Percentiles rank a stretch among this genome's conserved stretches.
Evolutionary conservation across 2,113 vertebrate species (phyloP).

Genomic region (Stegostoma tigrinum): DNA sequence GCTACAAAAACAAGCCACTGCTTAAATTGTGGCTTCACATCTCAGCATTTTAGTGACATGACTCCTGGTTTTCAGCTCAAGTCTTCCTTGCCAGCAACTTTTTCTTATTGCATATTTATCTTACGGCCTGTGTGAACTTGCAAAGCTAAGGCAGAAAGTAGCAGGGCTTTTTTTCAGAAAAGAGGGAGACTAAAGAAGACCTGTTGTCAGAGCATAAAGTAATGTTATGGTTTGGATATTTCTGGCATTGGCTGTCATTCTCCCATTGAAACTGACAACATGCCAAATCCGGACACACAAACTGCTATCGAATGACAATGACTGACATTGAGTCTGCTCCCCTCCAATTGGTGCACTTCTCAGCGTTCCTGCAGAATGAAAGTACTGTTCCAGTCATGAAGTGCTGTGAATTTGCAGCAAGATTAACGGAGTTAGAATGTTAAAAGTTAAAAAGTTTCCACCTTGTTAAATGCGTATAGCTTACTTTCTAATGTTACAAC

Average conservation of each 20-base stretch:
- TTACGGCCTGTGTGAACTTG: background rate
- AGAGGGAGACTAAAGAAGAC: background rate
- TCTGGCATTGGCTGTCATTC: background rate
- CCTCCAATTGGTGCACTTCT: too few relatives aligned
- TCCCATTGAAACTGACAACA: background rate
- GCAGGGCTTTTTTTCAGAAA: background rate
- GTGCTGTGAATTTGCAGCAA: background rate
- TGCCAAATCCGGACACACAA: background rate
- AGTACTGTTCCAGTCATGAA: too few relatives aligned
- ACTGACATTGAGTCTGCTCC: too few relatives aligned
- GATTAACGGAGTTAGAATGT: background rate
- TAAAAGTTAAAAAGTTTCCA: background rate
- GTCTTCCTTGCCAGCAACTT: background rate
- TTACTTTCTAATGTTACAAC: background rate
- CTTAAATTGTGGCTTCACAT: too few relatives aligned
- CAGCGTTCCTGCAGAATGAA: too few relatives aligned
- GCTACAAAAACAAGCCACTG: too few relatives aligned
- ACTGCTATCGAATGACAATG: background rate
- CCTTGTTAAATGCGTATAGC: too few relatives aligned
- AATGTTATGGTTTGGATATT: background rate
- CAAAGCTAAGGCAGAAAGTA: background rate
- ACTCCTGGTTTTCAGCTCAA: background rate
- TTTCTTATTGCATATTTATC: background rate
- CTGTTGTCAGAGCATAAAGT: background rate
- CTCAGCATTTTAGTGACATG: background rate